Base-by-base conservation (phyloP, 2,888 invertebrate species). In the Endotricha flammealis region DNA sequence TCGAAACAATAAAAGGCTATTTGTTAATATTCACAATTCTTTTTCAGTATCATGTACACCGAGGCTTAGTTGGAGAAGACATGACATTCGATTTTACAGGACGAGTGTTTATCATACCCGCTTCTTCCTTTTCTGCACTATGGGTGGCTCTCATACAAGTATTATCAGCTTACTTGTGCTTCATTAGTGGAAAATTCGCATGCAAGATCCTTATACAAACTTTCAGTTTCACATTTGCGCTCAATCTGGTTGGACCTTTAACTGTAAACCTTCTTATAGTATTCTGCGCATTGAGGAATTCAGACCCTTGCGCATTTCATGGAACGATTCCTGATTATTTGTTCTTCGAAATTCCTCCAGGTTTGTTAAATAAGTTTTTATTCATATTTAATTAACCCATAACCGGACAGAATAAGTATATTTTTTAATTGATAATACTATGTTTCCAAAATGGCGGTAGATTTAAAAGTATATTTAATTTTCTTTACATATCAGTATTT, bases 191-290 rank as follows among this genome's bases (percentile, higher is more conserved):
- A 3, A 96, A 95, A 79, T 94, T 95, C 50, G 93, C 95, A 0
- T 95, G 95, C 81, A 95, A 94, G 83, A 93, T 96, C 44, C 91
- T 94, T 66, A 96, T 98, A 64, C 97, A 97, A 70, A 90, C 91
- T 35, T 92, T 95, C 66, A 93, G 96, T 53, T 96, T 93, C 57
- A 93, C 97, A 0, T 89, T 97, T 42, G 95, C 97, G 0, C 78
- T 96, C 24, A 91, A 89, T 55, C 80, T 97, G 7, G 90, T 92
- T 0, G 92, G 93, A 0, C 96, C 96, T 0, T 86, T 91, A 1
- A 88, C 93, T 2, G 85, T 96, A 1, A 90, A 90, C 10, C 63
- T 91, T n/a, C 83, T 94, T 20, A 90, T 94, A 22, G 74, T 89
- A 0, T 74, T 93, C 34, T 91, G 91, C 48, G 91, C 92, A 27